Conservation (phyloP, 2,113 vertebrate genomes). For the Tachuris rubrigastra region DNA sequence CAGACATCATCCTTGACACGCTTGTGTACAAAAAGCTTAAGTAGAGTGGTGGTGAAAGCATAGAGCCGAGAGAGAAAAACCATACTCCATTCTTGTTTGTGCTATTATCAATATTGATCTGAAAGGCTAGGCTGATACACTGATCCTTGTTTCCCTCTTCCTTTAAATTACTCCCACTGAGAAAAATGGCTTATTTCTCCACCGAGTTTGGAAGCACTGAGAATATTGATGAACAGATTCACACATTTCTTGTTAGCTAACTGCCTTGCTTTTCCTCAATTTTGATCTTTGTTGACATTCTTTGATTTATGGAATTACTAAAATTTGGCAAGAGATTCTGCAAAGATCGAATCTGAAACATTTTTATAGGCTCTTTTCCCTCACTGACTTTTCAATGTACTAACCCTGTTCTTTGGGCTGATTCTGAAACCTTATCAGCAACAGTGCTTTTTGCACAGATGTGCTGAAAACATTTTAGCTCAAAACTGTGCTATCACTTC, state of each 20-base stretch:
- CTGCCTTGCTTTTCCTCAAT: not conserved
- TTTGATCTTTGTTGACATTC: not conserved
- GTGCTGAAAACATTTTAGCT: not conserved
- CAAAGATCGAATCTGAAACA: not conserved
- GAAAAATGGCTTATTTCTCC: not conserved
- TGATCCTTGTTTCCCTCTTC: not conserved
- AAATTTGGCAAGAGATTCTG: not conserved
- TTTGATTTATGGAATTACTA: not conserved
- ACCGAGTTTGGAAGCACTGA: not conserved
- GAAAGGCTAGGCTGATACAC: not conserved
- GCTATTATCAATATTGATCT: not conserved
- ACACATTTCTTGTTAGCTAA: not conserved
- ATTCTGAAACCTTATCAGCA: not conserved
- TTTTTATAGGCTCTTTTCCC: not conserved
- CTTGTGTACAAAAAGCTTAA: not conserved
- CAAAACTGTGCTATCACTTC: not conserved
- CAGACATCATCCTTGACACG: not conserved
- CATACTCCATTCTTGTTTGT: not conserved
- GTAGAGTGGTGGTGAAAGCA: not conserved
- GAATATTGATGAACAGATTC: not conserved
- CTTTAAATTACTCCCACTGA: slow-evolving; percentile 4
- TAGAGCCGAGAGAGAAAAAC: not conserved
- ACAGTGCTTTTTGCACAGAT: not conserved
- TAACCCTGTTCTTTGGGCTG: not conserved
- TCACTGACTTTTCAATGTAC: not conserved